Conservation (phyloP, 2,113 vertebrate genomes). For the Diglossa brunneiventris region DNA sequence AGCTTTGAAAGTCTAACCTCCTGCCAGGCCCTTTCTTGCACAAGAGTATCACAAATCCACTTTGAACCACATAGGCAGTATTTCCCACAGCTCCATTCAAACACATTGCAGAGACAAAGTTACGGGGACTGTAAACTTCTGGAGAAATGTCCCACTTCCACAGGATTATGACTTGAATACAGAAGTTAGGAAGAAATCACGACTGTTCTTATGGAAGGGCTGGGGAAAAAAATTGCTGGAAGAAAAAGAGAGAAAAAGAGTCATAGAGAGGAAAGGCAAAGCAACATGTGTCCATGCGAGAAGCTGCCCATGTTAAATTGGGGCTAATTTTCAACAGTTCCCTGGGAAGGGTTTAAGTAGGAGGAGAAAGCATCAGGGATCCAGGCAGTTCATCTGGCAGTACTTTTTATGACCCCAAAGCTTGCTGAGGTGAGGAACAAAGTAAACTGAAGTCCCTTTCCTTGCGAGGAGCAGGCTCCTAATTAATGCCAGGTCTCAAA, state of each 20-base stretch:
- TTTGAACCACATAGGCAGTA: not conserved
- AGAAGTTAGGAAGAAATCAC: not conserved
- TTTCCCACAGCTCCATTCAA: not conserved
- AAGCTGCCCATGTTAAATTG: not conserved
- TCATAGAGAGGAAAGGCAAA: not conserved
- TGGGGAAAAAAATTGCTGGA: not conserved
- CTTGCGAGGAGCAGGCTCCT: constrained; percentile 23
- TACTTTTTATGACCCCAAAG: not conserved
- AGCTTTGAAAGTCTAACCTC: not conserved
- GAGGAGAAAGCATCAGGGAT: not conserved
- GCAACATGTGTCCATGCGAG: not conserved
- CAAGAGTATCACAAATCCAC: not conserved
- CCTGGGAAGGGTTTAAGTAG: not conserved
- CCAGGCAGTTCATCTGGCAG: not conserved
- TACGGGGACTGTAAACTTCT: not conserved
- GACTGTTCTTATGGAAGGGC: not conserved
- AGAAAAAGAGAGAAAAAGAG: not conserved
- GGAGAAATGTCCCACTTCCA: not conserved
- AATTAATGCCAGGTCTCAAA: constrained; percentile 52
- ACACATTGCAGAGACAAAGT: not conserved
- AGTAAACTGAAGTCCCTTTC: constrained; percentile 34
- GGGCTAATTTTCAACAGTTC: constrained; percentile 14
- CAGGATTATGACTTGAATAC: not conserved
- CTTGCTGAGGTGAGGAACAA: constrained; percentile 35
- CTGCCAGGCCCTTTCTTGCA: not conserved